Conservation (phyloP, 2,113 vertebrate genomes). For the Nerophis lumbriciformis region DNA sequence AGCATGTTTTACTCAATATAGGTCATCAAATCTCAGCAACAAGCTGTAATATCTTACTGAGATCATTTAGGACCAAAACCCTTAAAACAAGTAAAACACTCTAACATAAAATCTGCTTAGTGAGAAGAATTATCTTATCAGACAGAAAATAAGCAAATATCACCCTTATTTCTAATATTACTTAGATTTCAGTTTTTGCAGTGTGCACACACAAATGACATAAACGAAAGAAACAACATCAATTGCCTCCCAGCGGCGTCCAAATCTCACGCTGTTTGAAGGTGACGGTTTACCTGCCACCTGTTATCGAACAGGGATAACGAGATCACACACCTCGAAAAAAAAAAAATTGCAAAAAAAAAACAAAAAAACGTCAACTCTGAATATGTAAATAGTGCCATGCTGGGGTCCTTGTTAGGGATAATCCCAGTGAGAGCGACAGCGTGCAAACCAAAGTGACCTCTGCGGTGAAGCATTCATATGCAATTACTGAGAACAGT, state of each 20-base stretch:
- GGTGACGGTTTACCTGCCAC: slow-evolving; percentile 41
- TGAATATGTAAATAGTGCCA: slow-evolving; percentile 15
- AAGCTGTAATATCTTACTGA: no score
- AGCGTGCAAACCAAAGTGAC: slow-evolving; percentile 4
- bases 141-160: no score
- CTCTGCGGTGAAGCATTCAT: slow-evolving; percentile 6
- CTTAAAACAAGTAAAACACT: no score
- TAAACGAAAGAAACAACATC: slow-evolving; percentile 18
- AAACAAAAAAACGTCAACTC: not conserved
- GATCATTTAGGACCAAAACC: no score
- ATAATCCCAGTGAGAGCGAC: slow-evolving; percentile 6
- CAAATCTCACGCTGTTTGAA: slow-evolving; percentile 24
- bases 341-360: slow-evolving; percentile 3
- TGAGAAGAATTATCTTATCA: no score
- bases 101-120: no score
- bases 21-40: no score
- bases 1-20: no score
- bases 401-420: slow-evolving; percentile 13
- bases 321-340: slow-evolving; percentile 10
- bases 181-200: no score
- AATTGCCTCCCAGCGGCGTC: slow-evolving; percentile 29
- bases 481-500: slow-evolving; percentile 6
- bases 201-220: no score
- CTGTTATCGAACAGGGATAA: slow-evolving; percentile 14
- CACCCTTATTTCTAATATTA: no score